Conservation (phyloP, 2,888 invertebrate species). For the Rhimphoctona megacephalus region DNA sequence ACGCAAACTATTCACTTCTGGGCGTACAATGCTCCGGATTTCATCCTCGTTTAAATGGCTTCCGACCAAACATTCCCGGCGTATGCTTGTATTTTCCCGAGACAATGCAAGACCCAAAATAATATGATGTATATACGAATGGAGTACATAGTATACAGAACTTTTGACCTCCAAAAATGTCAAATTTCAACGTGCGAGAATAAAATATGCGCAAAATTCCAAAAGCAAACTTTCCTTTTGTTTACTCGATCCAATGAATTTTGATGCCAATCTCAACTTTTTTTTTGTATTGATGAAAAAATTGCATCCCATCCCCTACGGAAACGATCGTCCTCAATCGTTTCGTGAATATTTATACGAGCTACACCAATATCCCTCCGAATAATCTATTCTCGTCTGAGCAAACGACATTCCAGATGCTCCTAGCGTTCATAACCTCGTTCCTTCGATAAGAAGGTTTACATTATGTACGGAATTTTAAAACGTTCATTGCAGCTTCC, state of each 20-base stretch:
- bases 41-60: constrained; percentile 57
- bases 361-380: constrained; percentile 21
- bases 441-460: constrained; percentile 23
- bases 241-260: constrained; percentile 41
- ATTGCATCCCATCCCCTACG: constrained; percentile 7
- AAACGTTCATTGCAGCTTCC: not conserved
- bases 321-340: constrained; percentile 35
- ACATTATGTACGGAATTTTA: constrained; percentile 14
- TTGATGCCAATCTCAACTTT: constrained; percentile 8
- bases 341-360: constrained; percentile 55
- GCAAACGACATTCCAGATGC: constrained; percentile 38
- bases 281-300: constrained; percentile 25
- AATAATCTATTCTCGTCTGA: constrained; percentile 45
- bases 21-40: constrained; percentile 40
- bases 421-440: constrained; percentile 48
- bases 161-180: not conserved
- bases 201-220: constrained; percentile 32
- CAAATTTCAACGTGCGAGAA: constrained; percentile 16
- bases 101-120: constrained; percentile 12
- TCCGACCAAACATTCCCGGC: constrained; percentile 51
- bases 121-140: not conserved
- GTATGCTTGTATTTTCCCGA: constrained; percentile 8
- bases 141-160: not conserved
- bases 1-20: constrained; percentile 21
- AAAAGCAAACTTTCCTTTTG: constrained; percentile 28